A percentile compares a stretch with the other conserved stretches of the same genome.
phyloP scores from a whole-genome alignment of 2,888 invertebrate species.

The Ophioninae sp. region DNA sequence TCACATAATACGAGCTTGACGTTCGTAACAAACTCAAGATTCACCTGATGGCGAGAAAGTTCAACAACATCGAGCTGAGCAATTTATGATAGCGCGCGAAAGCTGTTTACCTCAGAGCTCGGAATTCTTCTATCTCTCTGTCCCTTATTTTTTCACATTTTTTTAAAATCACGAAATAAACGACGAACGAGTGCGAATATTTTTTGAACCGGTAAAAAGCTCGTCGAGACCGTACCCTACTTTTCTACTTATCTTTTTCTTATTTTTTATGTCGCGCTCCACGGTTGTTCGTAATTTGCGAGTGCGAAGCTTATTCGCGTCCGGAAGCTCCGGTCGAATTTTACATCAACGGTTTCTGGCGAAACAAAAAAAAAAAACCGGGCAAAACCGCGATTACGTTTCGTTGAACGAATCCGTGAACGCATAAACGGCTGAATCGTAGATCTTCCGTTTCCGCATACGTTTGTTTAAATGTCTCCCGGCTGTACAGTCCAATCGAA shows the following conservation, averaged over 20 bases:
- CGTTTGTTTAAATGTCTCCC: neutral
- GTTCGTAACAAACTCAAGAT: slow-evolving; percentile 74
- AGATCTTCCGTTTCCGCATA: slow-evolving; percentile 3
- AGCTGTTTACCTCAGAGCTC: slow-evolving; percentile 27
- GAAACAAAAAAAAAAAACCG: neutral
- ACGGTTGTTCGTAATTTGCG: neutral
- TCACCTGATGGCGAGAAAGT: slow-evolving; percentile 73
- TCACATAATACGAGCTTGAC: slow-evolving; percentile 76
- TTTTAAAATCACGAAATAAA: slow-evolving; percentile 19
- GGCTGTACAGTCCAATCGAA: neutral
- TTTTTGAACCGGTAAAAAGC: neutral
- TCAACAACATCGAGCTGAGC: slow-evolving; percentile 73
- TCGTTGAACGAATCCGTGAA: slow-evolving; percentile 34
- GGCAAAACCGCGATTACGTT: slow-evolving; percentile 10
- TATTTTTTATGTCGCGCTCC: neutral
- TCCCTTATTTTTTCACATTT: slow-evolving; percentile 4
- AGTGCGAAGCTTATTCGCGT: neutral
- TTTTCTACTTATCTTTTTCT: neutral
- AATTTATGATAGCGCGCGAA: slow-evolving; percentile 66
- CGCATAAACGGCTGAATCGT: slow-evolving; percentile 2
- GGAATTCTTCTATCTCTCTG: slow-evolving; percentile 14
- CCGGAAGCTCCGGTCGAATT: neutral
- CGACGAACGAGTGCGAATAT: slow-evolving; percentile 4
- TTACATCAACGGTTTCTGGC: neutral
- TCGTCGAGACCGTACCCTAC: neutral